Evolutionary conservation across 2,113 vertebrate species (phyloP).

Genomic region (Chunga burmeisteri): DNA sequence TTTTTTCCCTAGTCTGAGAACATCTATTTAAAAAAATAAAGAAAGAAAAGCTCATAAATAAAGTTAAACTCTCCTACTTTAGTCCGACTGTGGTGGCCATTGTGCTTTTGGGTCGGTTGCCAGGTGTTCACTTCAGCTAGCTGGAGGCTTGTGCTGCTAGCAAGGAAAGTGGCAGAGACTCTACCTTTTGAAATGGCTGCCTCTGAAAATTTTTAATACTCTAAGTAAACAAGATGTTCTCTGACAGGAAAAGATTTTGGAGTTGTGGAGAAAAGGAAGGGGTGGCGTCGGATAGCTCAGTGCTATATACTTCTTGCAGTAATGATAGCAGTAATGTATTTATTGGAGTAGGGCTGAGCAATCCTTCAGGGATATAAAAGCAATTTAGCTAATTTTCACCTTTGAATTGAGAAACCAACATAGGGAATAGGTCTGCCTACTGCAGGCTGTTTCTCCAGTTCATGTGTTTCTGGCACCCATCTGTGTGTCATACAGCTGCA

Average conservation of each 20-base stretch:
- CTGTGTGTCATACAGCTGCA: background rate
- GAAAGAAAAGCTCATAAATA: background rate
- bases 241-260: background rate
- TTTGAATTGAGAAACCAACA: background rate
- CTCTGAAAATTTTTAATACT: background rate
- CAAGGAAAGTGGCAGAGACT: background rate
- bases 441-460: background rate
- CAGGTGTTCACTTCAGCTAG: background rate
- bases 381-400: background rate
- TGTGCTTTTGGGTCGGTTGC: background rate
- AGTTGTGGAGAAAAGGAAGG: background rate
- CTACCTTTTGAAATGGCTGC: background rate
- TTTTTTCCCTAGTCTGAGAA: background rate
- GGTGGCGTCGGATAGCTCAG: fast-evolving
- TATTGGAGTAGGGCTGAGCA: background rate
- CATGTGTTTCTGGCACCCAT: background rate
- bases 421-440: background rate
- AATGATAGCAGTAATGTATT: background rate
- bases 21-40: background rate
- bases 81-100: background rate
- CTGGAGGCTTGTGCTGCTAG: background rate
- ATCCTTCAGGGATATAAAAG: background rate
- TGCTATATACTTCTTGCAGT: background rate
- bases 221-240: background rate
- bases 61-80: background rate